Base-by-base conservation (phyloP, 2,797 vertebrate species). In the Chelidonichthys spinosus region DNA sequence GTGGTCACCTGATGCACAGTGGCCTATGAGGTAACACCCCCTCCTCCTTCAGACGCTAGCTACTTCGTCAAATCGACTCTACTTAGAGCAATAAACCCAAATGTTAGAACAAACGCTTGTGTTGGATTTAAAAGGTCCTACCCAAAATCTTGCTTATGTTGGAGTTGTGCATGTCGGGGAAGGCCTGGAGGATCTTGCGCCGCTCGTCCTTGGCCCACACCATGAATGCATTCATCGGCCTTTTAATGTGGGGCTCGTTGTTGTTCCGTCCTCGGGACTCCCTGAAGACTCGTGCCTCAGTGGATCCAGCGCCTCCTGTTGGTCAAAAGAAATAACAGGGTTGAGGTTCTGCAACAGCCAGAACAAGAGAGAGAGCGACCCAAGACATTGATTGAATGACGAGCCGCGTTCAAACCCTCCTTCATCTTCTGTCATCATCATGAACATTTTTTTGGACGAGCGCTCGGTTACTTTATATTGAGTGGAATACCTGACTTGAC, bases 61-160 rank as follows among this genome's bases (percentile, higher is more conserved):
- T 49, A 50, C 64, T 74, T 13, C 63, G n/a, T 18, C 60, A 52
- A 60, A 74, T 64, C 50, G 46, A 1, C 72, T 74, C 32, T 65
- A 59, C 5, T 25, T 25, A 25, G 25, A 25, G 25, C 25, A 25
- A 25, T 25, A 25, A 25, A 25, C 25, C 25, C 25, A 25, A 25
- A 25, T 25, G 25, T 25, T 25, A 25, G 25, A 25, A 25, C 25
- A 25, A 25, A 25, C 25, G 25, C 32, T 25, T 33, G 39, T 49
- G 44, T 60, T 47, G 6, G 53, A 75, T 71, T 50, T 59, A 42
- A 44, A 71, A 40, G n/a, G 15, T 85, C 96, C 96, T 93, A 99
- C 98, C 98, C 82, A 99, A 92, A 90, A 99, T 99, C 95, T 99
- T 99, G 96, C 98, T 99, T 91, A 99, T 99, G 94, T 99, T 99